Conservation (phyloP, 1,140 invertebrate genomes). For the Adoxophyes honmai region DNA sequence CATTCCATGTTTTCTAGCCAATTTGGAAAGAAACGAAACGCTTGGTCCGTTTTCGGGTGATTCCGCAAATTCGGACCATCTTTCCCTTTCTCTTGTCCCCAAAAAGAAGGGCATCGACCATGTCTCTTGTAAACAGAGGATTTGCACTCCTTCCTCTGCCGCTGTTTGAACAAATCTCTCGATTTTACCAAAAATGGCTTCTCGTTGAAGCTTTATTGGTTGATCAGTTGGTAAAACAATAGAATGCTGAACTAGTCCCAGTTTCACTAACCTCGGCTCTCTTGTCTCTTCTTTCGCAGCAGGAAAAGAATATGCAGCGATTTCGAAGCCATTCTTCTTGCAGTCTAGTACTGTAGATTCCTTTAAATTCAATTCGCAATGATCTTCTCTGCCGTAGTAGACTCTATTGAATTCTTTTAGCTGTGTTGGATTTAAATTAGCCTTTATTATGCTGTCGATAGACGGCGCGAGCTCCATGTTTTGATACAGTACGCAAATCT, state of each 20-base stretch:
- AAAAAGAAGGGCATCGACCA: slow-evolving; percentile 99
- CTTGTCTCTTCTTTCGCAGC: slow-evolving; percentile 82
- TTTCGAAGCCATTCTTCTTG: slow-evolving; percentile 81
- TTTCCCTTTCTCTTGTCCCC: slow-evolving; percentile 96
- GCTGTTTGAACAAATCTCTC: slow-evolving; percentile 89
- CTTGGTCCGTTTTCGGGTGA: slow-evolving; percentile 92
- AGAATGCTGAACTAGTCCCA: slow-evolving; percentile 94
- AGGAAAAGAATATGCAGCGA: slow-evolving; percentile 84
- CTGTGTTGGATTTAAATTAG: slow-evolving; percentile 76
- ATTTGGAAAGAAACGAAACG: slow-evolving; percentile 86
- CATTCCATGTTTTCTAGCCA: slow-evolving; percentile 92
- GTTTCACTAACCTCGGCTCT: slow-evolving; percentile 82
- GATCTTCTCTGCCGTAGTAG: slow-evolving; percentile 82
- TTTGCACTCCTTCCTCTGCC: slow-evolving; percentile 88
- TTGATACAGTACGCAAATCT: slow-evolving; percentile 12
- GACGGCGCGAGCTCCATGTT: slow-evolving; percentile 35
- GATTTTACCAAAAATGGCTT: slow-evolving; percentile 89
- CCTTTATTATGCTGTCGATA: slow-evolving; percentile 52
- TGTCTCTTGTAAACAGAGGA: slow-evolving; percentile 97
- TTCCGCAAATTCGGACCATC: slow-evolving; percentile 98
- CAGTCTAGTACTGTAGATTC: slow-evolving; percentile 32
- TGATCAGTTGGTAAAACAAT: slow-evolving; percentile 88
- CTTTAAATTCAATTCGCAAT: slow-evolving; percentile 46
- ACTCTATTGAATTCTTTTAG: slow-evolving; percentile 85
- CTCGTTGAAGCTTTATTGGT: slow-evolving; percentile 86